These are phyloP conservation scores for Caenorhabditis macrosperma DNA, from an alignment of 2,888 invertebrate genomes.

Conservation along the genomic window DNA sequence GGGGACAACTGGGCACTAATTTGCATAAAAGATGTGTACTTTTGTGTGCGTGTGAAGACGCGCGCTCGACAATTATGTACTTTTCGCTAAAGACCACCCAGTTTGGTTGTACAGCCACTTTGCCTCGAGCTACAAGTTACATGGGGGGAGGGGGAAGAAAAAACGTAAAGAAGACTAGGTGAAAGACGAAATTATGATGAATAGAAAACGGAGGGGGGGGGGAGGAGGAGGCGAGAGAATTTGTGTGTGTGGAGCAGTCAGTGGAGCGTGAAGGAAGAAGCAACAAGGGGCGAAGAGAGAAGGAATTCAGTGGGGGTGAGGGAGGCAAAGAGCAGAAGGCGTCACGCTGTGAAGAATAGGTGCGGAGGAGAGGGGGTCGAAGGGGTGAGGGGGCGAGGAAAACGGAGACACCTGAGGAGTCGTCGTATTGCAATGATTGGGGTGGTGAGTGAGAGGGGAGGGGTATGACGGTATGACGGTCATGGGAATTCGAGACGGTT, in stretches of 20 bases:
- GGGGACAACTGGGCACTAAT: conserved; percentile 32
- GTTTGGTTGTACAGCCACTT: background rate
- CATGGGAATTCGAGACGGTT: background rate
- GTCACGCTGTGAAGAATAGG: conserved; percentile 14
- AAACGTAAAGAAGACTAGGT: conserved; percentile 2
- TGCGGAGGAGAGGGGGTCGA: conserved; percentile 16
- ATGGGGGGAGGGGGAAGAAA: background rate
- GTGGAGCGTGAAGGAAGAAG: conserved; percentile 35
- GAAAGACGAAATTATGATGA: conserved; percentile 40
- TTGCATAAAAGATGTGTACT: conserved; percentile 56
- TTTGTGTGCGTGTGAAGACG: conserved; percentile 1
- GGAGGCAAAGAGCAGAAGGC: conserved; percentile 15
- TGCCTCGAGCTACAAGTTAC: background rate
- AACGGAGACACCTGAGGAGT: conserved; percentile 14
- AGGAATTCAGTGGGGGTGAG: background rate
- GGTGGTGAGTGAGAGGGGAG: background rate
- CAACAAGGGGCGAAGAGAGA: background rate
- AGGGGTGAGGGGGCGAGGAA: conserved; percentile 19
- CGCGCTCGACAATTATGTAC: conserved; percentile 47
- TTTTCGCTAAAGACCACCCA: conserved; percentile 17
- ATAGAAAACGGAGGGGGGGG: conserved; percentile 4
- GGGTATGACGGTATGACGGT: background rate
- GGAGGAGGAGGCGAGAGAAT: conserved; percentile 3
- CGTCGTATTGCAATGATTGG: conserved; percentile 22
- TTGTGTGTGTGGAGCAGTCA: conserved; percentile 11